A percentile compares a stretch with the other conserved stretches of the same genome.
Conservation (phyloP, 2,113 vertebrate species). For the Cyanistes caeruleus region DNA sequence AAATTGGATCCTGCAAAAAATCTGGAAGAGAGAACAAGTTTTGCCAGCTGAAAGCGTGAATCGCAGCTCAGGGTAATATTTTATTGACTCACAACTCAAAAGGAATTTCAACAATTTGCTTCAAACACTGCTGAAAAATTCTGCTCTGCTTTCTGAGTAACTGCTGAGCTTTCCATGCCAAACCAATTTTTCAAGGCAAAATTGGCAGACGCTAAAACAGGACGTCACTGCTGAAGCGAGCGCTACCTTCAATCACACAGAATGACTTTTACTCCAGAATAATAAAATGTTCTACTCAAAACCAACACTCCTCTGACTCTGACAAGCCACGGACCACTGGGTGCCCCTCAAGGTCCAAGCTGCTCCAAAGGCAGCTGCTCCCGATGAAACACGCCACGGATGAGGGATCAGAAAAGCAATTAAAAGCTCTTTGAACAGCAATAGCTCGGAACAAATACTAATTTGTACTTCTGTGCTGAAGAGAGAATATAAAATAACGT, state of each 20-base stretch:
- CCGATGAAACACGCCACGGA: background rate
- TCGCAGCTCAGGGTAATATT: background rate
- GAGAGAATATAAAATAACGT: conserved; percentile 30
- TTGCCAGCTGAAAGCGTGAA: background rate
- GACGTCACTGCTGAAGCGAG: background rate
- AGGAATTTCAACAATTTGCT: conserved; percentile 49
- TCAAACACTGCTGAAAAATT: background rate
- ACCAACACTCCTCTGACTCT: background rate
- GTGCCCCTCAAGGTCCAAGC: background rate
- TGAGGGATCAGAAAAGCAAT: conserved; percentile 57
- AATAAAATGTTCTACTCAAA: conserved; percentile 5
- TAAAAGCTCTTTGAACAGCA: conserved; percentile 61
- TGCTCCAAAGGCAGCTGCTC: background rate
- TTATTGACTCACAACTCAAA: conserved; percentile 32
- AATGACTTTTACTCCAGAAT: background rate
- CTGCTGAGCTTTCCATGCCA: conserved; percentile 20
- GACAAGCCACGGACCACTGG: background rate
- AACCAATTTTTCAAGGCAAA: conserved; percentile 39
- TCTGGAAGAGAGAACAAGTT: background rate
- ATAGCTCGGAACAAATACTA: conserved; percentile 53
- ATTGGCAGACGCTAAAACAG: background rate
- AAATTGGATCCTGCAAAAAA: background rate
- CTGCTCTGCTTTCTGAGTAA: conserved; percentile 7
- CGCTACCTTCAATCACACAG: conserved; percentile 3
- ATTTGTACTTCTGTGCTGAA: conserved; percentile 42